phyloP scores from a whole-genome alignment of 2,797 vertebrate species.

The Acestrorhynchus altus region DNA sequence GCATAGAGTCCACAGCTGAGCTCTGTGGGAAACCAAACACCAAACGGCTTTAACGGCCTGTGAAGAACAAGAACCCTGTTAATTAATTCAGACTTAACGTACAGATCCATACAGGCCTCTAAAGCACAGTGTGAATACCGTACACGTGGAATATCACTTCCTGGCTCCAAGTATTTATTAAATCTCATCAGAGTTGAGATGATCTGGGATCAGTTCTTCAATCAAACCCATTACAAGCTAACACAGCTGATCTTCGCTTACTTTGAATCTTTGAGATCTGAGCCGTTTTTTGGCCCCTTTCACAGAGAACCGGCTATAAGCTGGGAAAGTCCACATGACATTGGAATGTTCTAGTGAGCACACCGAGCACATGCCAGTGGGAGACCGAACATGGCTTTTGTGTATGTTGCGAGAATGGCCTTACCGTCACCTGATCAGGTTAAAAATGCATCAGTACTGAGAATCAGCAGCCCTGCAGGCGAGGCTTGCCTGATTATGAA shows the following conservation, averaged over 20 bases:
- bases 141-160: not conserved
- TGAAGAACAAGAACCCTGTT: not conserved
- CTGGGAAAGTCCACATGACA: conserved; percentile 55
- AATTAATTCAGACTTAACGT: conserved; percentile 16
- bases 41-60: not conserved
- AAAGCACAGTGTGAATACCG: not conserved
- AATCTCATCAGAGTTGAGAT: not conserved
- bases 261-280: not conserved
- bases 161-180: not conserved
- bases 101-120: not conserved
- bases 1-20: not conserved
- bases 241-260: not conserved
- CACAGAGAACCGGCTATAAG: conserved; percentile 4
- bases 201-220: not conserved
- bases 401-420: conserved; percentile 12
- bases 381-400: conserved; percentile 49
- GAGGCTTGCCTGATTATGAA: not conserved
- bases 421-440: conserved; percentile 14
- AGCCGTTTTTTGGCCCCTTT: not conserved
- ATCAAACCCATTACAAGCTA: not conserved
- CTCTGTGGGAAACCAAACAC: not conserved
- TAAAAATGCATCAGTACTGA: not conserved
- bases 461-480: not conserved
- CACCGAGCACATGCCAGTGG: conserved; percentile 34
- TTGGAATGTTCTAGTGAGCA: conserved; percentile 55